These are phyloP conservation scores for Sinocyclocheilus anshuiensis DNA, from an alignment of 2,113 vertebrate species.

Conservation along the genomic window DNA sequence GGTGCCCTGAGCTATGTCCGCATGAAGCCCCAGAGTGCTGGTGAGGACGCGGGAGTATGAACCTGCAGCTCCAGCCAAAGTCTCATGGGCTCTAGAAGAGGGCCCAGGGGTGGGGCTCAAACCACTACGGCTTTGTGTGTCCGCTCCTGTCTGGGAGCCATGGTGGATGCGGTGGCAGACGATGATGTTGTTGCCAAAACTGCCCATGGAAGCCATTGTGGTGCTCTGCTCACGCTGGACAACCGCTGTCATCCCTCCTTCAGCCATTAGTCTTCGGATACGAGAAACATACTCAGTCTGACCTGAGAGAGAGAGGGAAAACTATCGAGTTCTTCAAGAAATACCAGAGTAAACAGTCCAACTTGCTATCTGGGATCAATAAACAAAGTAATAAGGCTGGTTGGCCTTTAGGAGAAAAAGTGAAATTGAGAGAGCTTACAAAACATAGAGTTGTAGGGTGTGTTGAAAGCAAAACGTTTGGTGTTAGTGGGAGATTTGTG, in stretches of 20 bases:
- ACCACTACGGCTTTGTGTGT: conserved; percentile 22
- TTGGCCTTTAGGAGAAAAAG: background rate
- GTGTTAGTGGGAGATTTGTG: background rate
- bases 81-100: background rate
- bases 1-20: background rate
- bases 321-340: background rate
- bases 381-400: background rate
- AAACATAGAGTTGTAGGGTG: background rate
- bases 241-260: conserved; percentile 96
- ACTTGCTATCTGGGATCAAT: background rate
- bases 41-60: background rate
- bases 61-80: conserved; percentile 7
- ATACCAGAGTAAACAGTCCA: background rate
- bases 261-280: conserved; percentile 92
- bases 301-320: conserved; percentile 1
- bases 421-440: background rate
- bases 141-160: conserved; percentile 87
- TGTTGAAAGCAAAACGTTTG: too few species aligned
- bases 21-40: background rate
- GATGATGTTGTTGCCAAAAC: conserved; percentile 98
- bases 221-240: conserved; percentile 98
- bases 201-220: conserved; percentile 98
- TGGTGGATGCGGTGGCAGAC: conserved; percentile 97
- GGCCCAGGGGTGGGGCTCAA: background rate
- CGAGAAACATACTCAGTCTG: conserved; percentile 67